phyloP scores from a whole-genome alignment of 2,888 invertebrate genomes.

The Allygus modestus region DNA sequence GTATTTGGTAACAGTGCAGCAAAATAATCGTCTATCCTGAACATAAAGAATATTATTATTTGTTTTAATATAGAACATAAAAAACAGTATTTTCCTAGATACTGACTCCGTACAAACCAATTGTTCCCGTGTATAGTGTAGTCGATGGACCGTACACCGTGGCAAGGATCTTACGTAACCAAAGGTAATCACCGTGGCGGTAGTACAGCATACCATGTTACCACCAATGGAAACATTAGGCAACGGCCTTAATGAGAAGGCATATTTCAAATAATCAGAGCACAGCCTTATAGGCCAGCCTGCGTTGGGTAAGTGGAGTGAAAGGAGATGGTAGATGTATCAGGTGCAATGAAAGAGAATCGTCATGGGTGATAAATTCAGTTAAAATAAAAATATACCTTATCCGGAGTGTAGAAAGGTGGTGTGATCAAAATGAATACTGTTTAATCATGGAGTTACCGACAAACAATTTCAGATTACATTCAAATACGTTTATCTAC shows the following conservation, averaged over 20 bases:
- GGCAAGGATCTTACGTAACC: not conserved
- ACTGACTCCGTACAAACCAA: too few relatives aligned
- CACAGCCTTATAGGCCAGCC: not conserved
- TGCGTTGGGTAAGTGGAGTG: not conserved
- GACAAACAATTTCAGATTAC: too few relatives aligned
- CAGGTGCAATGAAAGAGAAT: not conserved
- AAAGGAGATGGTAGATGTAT: not conserved
- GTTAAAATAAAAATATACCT: not conserved
- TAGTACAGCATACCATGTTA: not conserved
- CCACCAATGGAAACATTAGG: not conserved
- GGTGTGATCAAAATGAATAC: too few relatives aligned
- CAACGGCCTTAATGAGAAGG: conserved; percentile 24
- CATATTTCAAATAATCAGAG: conserved; percentile 18
- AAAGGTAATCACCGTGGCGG: not conserved
- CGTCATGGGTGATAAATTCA: not conserved
- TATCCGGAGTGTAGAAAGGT: too few relatives aligned
- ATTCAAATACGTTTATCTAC: too few relatives aligned
- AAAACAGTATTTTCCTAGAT: too few relatives aligned
- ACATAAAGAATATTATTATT: too few relatives aligned
- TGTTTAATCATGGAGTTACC: too few relatives aligned
- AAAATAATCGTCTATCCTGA: too few relatives aligned
- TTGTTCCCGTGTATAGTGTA: not conserved
- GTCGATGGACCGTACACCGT: not conserved
- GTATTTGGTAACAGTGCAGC: too few relatives aligned
- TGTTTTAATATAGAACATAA: too few relatives aligned